phyloP scores from a whole-genome alignment of 2,113 vertebrate genomes.

The Bucco capensis region DNA sequence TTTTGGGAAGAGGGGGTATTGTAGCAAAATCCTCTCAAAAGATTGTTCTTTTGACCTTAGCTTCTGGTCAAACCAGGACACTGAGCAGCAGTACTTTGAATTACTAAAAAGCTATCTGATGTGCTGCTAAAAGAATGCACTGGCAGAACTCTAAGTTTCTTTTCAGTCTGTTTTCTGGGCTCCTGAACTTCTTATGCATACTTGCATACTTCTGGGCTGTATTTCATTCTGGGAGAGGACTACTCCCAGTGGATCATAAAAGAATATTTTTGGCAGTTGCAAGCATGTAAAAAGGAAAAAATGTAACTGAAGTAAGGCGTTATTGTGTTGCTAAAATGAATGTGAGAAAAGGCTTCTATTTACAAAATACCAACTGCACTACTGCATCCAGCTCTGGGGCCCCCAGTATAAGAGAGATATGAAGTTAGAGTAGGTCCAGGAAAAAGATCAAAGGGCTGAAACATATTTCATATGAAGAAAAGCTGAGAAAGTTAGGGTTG shows the following conservation, averaged over 20 bases:
- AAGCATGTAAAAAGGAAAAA: not conserved
- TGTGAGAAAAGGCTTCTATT: not conserved
- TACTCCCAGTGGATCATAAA: not conserved
- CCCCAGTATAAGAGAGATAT: not conserved
- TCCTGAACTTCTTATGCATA: not conserved
- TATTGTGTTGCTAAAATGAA: not conserved
- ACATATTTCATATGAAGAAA: not conserved
- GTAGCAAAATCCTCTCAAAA: too few relatives aligned
- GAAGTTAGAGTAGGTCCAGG: not conserved
- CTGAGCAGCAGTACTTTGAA: not conserved
- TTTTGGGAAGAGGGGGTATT: too few relatives aligned
- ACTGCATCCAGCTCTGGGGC: not conserved
- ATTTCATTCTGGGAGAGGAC: not conserved
- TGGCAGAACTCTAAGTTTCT: not conserved
- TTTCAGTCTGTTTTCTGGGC: not conserved
- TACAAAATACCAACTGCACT: not conserved
- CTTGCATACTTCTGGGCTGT: not conserved
- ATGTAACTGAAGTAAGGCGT: not conserved
- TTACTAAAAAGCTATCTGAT: not conserved
- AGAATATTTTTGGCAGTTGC: not conserved
- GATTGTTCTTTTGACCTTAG: too few relatives aligned
- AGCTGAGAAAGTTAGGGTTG: not conserved
- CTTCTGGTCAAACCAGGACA: too few relatives aligned
- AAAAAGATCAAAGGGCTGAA: not conserved
- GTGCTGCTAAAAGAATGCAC: not conserved